Conservation (phyloP, 2,113 vertebrate genomes). For the Gadus chalcogrammus region DNA sequence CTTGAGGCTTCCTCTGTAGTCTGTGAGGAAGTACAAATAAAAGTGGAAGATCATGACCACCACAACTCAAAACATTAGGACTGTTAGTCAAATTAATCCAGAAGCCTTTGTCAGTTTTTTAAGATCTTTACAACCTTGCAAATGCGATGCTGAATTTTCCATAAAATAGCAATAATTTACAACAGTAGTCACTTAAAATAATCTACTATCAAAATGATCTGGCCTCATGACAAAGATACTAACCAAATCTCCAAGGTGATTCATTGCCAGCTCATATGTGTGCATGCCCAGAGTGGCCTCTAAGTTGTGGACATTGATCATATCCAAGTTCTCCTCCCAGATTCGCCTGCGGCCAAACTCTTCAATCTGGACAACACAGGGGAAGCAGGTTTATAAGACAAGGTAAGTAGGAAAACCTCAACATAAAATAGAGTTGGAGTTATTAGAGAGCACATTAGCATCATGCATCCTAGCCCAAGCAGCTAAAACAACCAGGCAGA, state of each 20-base stretch:
- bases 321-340: slow-evolving; percentile 80
- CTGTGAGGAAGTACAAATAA: slow-evolving; percentile 47
- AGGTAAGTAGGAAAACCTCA: background rate
- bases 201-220: too few relatives aligned
- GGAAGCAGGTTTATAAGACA: background rate
- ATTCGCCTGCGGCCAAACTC: slow-evolving; percentile 65
- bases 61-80: background rate
- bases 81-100: background rate
- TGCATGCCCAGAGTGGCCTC: slow-evolving; percentile 77
- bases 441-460: background rate
- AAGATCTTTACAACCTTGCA: background rate
- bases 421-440: background rate
- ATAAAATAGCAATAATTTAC: background rate
- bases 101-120: background rate
- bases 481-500: too few relatives aligned
- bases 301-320: slow-evolving; percentile 81
- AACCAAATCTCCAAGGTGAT: slow-evolving; percentile 81
- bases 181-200: background rate
- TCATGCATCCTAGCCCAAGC: too few relatives aligned
- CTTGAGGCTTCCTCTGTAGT: slow-evolving; percentile 69
- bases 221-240: background rate
- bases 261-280: slow-evolving; percentile 79
- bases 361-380: slow-evolving; percentile 64
- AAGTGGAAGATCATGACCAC: background rate
- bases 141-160: background rate